phyloP scores from a whole-genome alignment of 2,888 invertebrate species.

The Drosophila testacea region DNA sequence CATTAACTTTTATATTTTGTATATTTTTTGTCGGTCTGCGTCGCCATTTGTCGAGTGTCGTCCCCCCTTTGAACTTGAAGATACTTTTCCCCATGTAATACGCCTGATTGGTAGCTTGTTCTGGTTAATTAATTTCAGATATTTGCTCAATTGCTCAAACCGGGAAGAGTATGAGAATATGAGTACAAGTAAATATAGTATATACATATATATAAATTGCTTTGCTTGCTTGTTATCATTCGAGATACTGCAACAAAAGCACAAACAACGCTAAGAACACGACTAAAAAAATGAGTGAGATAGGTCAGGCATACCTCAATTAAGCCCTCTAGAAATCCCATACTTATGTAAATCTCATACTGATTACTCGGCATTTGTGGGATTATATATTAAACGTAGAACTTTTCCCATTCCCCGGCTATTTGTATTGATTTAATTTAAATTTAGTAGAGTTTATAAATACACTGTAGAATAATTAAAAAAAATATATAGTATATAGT shows the following conservation, averaged over 20 bases:
- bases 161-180: slow-evolving; percentile 5
- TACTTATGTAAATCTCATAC: slow-evolving; percentile 3
- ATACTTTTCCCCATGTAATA: slow-evolving; percentile 12
- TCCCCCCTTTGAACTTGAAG: neutral
- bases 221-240: slow-evolving; percentile 43
- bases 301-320: slow-evolving; percentile 43
- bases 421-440: slow-evolving; percentile 5
- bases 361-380: neutral
- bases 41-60: slow-evolving; percentile 14
- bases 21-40: neutral
- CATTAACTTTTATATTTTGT: neutral
- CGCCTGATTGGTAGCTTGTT: slow-evolving; percentile 16
- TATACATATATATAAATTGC: neutral
- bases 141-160: slow-evolving; percentile 22
- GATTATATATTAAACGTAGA: neutral
- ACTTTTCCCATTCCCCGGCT: neutral
- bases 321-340: neutral
- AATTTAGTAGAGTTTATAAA: slow-evolving; percentile 13
- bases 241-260: slow-evolving; percentile 41
- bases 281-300: slow-evolving; percentile 34
- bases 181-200: slow-evolving; percentile 7
- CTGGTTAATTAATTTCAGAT: slow-evolving; percentile 21
- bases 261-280: slow-evolving; percentile 3
- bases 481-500: neutral
- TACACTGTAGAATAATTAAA: neutral